Evolutionary conservation across 2,888 invertebrate genomes (phyloP).

Genomic region (Metacarcinus magister): DNA sequence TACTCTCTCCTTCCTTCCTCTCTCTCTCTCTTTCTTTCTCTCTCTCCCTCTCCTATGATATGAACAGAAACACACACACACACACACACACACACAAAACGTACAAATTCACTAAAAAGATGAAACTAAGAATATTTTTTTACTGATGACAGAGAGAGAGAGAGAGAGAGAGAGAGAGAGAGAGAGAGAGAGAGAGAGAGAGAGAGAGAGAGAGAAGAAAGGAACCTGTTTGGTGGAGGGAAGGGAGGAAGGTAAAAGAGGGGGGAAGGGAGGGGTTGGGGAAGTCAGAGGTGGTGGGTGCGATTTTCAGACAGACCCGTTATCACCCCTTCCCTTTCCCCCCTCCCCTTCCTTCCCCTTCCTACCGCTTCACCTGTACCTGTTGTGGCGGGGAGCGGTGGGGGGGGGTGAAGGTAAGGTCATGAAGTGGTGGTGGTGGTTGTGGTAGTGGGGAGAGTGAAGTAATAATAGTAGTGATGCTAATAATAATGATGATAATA

Average conservation of each 20-base stretch:
- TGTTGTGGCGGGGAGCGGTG: not conserved
- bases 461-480: not conserved
- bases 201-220: not conserved
- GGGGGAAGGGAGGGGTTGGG: not conserved
- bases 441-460: not conserved
- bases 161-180: not conserved
- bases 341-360: not conserved
- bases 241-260: too few species aligned
- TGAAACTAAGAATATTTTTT: not conserved
- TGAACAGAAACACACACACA: too few species aligned
- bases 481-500: not conserved
- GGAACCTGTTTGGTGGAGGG: too few species aligned
- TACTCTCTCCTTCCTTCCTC: not conserved
- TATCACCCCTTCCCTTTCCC: not conserved
- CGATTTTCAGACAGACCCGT: constrained; percentile 16
- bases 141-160: not conserved
- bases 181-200: not conserved
- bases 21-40: not conserved
- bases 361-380: not conserved
- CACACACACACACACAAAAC: too few species aligned
- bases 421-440: not conserved
- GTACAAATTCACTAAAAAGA: too few species aligned
- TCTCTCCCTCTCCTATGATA: not conserved
- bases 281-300: not conserved
- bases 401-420: constrained; percentile 13